Conservation (phyloP, 1,140 invertebrate species). For the Danaus melanippus region DNA sequence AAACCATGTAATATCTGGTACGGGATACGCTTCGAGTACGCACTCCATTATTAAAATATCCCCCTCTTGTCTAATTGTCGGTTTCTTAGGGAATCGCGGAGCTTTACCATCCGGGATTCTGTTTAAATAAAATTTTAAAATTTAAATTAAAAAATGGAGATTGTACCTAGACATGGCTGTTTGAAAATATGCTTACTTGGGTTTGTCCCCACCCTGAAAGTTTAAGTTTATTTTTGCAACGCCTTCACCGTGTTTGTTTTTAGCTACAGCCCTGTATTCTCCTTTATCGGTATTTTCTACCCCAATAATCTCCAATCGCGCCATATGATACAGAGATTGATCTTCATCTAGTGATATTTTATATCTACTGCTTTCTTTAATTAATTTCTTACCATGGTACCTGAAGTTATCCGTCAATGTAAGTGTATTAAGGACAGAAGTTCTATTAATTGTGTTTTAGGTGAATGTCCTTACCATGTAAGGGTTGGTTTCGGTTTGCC, state of each 20-base stretch:
- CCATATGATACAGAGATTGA: constrained; percentile 91
- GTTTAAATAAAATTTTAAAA: constrained; percentile 49
- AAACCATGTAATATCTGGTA: constrained; percentile 96
- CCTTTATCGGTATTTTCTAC: constrained; percentile 91
- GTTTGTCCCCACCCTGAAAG: constrained; percentile 90
- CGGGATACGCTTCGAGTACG: constrained; percentile 93
- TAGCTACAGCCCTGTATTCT: constrained; percentile 93
- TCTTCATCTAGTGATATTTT: constrained; percentile 86
- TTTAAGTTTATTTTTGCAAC: constrained; percentile 96
- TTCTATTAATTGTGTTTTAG: constrained; percentile 11
- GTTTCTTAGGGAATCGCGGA: constrained; percentile 97
- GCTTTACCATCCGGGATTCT: constrained; percentile 96
- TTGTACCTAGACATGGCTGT: constrained; percentile 10
- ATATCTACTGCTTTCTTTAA: constrained; percentile 84
- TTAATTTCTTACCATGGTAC: constrained; percentile 86
- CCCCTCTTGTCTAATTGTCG: constrained; percentile 95
- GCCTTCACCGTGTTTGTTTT: constrained; percentile 93
- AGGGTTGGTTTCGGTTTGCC: constrained; percentile 94
- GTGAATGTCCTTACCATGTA: constrained; percentile 83
- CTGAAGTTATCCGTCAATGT: constrained; percentile 66
- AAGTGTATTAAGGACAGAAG: constrained; percentile 14
- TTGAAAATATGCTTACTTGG: constrained; percentile 78
- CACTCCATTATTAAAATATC: constrained; percentile 97
- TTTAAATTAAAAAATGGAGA: constrained; percentile 6
- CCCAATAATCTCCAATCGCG: constrained; percentile 85